phyloP scores from a whole-genome alignment of 2,797 vertebrate genomes.

The Premnoplex brunnescens region DNA sequence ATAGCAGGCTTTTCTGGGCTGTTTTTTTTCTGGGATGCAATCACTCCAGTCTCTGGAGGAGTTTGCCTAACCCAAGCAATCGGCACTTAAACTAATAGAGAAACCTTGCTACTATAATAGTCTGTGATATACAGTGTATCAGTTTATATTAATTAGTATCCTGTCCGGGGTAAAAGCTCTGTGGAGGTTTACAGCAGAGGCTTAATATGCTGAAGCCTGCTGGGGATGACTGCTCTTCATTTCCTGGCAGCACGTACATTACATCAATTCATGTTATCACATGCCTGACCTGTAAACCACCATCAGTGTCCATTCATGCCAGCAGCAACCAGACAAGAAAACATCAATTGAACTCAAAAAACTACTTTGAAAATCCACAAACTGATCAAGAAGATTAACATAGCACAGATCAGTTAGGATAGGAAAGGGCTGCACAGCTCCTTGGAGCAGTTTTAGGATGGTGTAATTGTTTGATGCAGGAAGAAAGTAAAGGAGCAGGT shows the following conservation, averaged over 20 bases:
- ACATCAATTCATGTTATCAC: not conserved
- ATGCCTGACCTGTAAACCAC: not conserved
- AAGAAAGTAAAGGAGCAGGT: not conserved
- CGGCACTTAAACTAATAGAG: slow-evolving; percentile 6
- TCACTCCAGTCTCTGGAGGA: not conserved
- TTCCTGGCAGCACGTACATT: not conserved
- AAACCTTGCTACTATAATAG: slow-evolving; percentile 15
- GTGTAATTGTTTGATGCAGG: not conserved
- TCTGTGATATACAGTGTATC: not conserved
- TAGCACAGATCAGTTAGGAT: not conserved
- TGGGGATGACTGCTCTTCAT: slow-evolving; percentile 3
- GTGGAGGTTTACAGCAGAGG: not conserved
- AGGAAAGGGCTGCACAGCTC: not conserved
- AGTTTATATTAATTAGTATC: slow-evolving; percentile 12
- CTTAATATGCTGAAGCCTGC: not conserved
- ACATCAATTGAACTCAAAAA: not conserved
- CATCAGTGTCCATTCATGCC: not conserved
- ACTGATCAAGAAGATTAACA: not conserved
- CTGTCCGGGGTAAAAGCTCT: slow-evolving; percentile 26
- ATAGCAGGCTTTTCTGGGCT: not conserved
- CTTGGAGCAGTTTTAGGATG: not conserved
- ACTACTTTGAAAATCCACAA: not conserved
- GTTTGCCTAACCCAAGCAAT: not conserved
- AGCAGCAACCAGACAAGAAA: not conserved
- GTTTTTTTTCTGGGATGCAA: not conserved